These are phyloP conservation scores for Ctenicera cuprea DNA, from an alignment of 2,888 invertebrate species.

Conservation along the genomic window DNA sequence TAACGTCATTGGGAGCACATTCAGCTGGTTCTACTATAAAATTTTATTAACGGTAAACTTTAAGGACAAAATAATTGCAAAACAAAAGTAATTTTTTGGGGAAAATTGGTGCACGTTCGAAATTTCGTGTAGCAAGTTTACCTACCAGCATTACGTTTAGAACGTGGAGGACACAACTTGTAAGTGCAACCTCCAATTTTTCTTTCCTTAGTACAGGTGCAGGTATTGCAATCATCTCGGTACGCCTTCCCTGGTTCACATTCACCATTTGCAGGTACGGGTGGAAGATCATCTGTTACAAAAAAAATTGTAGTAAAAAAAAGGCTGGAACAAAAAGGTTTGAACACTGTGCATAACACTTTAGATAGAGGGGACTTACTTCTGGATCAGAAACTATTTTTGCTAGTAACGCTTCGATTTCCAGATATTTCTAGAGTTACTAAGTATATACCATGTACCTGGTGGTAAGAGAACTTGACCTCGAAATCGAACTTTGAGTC, in stretches of 20 bases:
- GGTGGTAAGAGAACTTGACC: too few species aligned
- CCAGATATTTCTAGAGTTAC: too few species aligned
- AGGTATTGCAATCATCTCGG: constrained; percentile 68
- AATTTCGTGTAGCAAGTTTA: neutral
- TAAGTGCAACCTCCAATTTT: constrained; percentile 70
- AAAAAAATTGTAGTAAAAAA: neutral
- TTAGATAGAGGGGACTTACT: too few species aligned
- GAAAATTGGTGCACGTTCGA: neutral
- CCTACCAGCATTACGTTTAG: constrained; percentile 2
- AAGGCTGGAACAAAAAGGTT: too few species aligned
- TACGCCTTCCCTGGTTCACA: constrained; percentile 25
- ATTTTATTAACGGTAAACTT: too few species aligned
- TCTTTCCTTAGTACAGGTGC: constrained; percentile 54
- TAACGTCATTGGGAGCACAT: constrained; percentile 53
- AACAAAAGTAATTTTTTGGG: too few species aligned
- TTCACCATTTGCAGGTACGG: constrained; percentile 9
- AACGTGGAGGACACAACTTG: neutral
- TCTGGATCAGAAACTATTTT: too few species aligned
- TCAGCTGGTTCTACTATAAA: constrained; percentile 40
- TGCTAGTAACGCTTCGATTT: too few species aligned
- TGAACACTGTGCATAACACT: too few species aligned
- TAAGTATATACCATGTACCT: too few species aligned
- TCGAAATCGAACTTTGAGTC: too few species aligned
- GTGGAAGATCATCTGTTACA: neutral
- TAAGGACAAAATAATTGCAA: too few species aligned